Percentiles rank a stretch among this genome's conserved stretches.
Conservation (phyloP, 2,888 invertebrate species). For the Caenorhabditis japonica region DNA sequence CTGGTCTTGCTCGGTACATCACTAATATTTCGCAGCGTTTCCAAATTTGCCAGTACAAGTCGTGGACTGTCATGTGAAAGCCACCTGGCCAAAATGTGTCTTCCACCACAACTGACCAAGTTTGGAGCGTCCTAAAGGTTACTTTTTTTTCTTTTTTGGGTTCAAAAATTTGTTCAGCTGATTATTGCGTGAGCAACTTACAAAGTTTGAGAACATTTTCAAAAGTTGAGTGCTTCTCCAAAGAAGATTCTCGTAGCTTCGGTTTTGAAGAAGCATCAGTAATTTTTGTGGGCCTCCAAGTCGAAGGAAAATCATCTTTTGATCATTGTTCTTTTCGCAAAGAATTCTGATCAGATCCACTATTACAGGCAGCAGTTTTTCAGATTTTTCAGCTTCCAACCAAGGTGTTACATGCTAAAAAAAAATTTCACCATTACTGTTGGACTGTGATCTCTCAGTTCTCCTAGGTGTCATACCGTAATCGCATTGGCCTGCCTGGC, state of each 20-base stretch:
- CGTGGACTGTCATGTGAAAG: conserved; percentile 62
- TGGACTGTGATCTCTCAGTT: background rate
- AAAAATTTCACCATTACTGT: conserved; percentile 1
- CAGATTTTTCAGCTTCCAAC: conserved; percentile 66
- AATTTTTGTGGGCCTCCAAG: conserved; percentile 54
- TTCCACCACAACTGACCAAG: conserved; percentile 51
- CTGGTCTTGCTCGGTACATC: conserved; percentile 50
- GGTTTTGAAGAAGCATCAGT: conserved; percentile 54
- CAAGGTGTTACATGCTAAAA: conserved; percentile 54
- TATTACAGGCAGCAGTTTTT: conserved; percentile 72
- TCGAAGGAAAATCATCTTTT: conserved; percentile 58
- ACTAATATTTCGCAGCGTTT: conserved; percentile 66
- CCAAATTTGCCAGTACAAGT: conserved; percentile 60
- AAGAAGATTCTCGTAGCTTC: conserved; percentile 68
- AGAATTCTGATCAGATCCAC: conserved; percentile 68
- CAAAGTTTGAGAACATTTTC: conserved; percentile 63
- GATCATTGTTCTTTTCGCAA: conserved; percentile 66
- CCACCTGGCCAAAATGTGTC: conserved; percentile 38
- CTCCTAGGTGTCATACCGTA: conserved; percentile 32
- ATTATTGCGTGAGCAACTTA: conserved; percentile 33
- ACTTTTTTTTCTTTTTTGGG: too few relatives aligned
- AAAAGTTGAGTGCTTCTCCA: conserved; percentile 66
- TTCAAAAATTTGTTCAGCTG: background rate
- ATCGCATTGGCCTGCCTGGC: conserved; percentile 52
- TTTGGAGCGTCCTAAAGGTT: conserved; percentile 54